These are phyloP conservation scores for Eilema caniola DNA, from an alignment of 2,888 invertebrate species.

Conservation along the genomic window DNA sequence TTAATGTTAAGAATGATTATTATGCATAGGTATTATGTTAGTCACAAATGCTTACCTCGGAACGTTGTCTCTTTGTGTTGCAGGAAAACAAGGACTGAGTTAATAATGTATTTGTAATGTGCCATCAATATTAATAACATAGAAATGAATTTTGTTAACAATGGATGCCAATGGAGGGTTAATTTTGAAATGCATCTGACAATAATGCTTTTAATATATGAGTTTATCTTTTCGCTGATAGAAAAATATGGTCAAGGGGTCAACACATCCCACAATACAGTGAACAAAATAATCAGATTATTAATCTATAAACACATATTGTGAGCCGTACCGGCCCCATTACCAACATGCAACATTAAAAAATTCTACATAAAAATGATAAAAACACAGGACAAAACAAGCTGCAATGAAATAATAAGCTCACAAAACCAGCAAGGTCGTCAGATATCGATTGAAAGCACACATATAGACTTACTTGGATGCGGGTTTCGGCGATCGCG, in stretches of 20 bases:
- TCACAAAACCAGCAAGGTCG: slow-evolving; percentile 58
- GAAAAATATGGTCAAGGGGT: background rate
- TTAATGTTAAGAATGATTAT: background rate
- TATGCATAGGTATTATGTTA: slow-evolving; percentile 32
- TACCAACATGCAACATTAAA: background rate
- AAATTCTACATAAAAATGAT: background rate
- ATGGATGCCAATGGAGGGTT: slow-evolving; percentile 58
- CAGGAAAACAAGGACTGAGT: slow-evolving; percentile 73
- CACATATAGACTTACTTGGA: slow-evolving; percentile 74
- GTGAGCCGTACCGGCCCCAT: background rate
- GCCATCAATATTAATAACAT: slow-evolving; percentile 69
- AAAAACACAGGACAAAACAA: slow-evolving; percentile 6
- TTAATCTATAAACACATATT: background rate
- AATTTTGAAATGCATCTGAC: slow-evolving; percentile 57
- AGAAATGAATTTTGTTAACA: slow-evolving; percentile 59
- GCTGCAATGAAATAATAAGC: slow-evolving; percentile 56
- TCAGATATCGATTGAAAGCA: slow-evolving; percentile 71
- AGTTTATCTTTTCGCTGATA: slow-evolving; percentile 56
- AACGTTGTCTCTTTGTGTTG: slow-evolving; percentile 70
- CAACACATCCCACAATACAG: slow-evolving; percentile 1
- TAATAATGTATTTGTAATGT: slow-evolving; percentile 67
- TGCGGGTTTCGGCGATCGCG: slow-evolving; percentile 79
- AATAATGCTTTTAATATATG: slow-evolving; percentile 57
- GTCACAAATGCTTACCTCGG: slow-evolving; percentile 66
- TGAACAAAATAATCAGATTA: slow-evolving; percentile 1